These are phyloP conservation scores for Botia almorhae DNA, from an alignment of 2,797 vertebrate species.

Conservation along the genomic window DNA sequence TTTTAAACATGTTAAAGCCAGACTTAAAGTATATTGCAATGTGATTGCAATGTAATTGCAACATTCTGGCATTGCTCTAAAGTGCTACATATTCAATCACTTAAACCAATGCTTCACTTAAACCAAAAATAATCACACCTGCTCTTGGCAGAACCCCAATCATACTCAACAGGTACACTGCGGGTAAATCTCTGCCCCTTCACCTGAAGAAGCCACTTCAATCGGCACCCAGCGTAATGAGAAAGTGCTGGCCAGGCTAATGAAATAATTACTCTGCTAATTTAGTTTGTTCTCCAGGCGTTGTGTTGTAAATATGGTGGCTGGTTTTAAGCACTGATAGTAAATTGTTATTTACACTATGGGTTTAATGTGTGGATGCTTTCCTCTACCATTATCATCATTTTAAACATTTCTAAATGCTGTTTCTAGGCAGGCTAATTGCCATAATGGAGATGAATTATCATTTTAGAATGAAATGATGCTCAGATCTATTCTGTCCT, in stretches of 20 bases:
- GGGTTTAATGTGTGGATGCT: conserved; percentile 34
- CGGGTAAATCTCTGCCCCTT: neutral
- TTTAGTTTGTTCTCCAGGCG: conserved; percentile 51
- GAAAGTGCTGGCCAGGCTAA: conserved; percentile 32
- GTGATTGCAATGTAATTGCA: neutral
- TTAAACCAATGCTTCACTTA: neutral
- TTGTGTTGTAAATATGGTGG: conserved; percentile 41
- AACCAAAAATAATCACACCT: conserved; percentile 1
- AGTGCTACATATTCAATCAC: neutral
- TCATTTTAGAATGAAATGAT: neutral
- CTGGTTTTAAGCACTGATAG: conserved; percentile 39
- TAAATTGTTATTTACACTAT: conserved; percentile 59
- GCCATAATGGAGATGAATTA: conserved; percentile 4
- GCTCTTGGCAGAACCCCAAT: conserved; percentile 12
- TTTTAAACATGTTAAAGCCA: neutral
- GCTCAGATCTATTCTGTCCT: neutral
- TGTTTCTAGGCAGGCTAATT: conserved; percentile 1
- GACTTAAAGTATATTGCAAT: neutral
- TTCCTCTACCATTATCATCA: conserved; percentile 45
- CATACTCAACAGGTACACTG: neutral
- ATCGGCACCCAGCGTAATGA: conserved; percentile 34
- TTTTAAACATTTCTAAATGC: neutral
- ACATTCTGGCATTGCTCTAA: neutral
- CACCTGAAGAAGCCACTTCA: neutral
- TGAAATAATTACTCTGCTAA: conserved; percentile 56